Evolutionary conservation across 2,113 vertebrate genomes (phyloP).

Genomic region (Alces alces): DNA sequence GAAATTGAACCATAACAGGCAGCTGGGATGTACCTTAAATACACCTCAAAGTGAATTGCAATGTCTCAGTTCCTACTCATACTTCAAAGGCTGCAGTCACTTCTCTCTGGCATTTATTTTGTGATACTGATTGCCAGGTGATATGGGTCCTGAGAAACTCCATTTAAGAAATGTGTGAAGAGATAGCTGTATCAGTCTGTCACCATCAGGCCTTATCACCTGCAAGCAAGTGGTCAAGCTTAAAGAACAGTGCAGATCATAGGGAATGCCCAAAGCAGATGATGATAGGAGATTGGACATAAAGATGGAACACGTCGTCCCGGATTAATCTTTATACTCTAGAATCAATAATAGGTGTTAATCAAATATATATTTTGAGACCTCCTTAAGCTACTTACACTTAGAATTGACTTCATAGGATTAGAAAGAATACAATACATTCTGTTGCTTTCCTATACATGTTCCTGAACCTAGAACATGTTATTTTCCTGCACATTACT

Average conservation of each 20-base stretch:
- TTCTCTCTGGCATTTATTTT: slow-evolving; percentile 24
- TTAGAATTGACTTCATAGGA: background rate
- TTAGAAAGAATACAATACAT: background rate
- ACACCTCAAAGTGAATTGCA: background rate
- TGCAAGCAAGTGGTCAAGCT: slow-evolving; percentile 16
- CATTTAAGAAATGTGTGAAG: slow-evolving; percentile 37
- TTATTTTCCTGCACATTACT: background rate
- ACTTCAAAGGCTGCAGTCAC: background rate
- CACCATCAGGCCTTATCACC: slow-evolving; percentile 34
- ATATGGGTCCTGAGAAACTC: slow-evolving; percentile 38
- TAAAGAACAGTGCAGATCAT: background rate
- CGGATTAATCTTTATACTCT: background rate
- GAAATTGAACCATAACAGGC: slow-evolving; percentile 1
- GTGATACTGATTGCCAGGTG: slow-evolving; percentile 42
- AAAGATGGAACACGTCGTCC: background rate
- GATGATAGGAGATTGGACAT: background rate
- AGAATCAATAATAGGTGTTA: background rate
- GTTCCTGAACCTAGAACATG: rapidly evolving
- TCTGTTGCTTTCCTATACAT: background rate
- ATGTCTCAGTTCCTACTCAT: background rate
- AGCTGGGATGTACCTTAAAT: slow-evolving; percentile 4
- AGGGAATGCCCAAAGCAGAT: background rate
- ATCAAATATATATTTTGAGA: background rate
- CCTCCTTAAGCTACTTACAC: background rate
- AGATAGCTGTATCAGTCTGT: slow-evolving; percentile 46